Conservation (phyloP, 2,888 invertebrate genomes). For the Biston betularia region DNA sequence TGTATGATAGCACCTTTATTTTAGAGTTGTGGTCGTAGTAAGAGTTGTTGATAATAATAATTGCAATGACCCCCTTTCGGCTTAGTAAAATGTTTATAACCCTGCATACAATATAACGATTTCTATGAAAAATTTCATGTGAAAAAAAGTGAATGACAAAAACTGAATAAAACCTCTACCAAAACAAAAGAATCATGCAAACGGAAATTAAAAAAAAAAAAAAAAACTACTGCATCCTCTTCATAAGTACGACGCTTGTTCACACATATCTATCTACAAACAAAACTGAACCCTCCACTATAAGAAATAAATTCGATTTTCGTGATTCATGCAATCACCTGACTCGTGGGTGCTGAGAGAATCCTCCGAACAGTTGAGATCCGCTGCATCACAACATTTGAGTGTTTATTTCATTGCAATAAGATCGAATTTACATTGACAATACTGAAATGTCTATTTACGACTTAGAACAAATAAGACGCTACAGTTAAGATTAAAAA, state of each 20-base stretch:
- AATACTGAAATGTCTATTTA: not conserved
- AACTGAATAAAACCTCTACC: conserved; percentile 20
- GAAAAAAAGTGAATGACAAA: not conserved
- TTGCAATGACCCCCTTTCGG: too few relatives aligned
- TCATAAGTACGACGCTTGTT: conserved; percentile 5
- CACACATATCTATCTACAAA: conserved; percentile 38
- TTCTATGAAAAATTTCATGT: too few relatives aligned
- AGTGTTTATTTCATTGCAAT: conserved; percentile 20
- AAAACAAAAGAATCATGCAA: conserved; percentile 16
- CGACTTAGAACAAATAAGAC: too few relatives aligned
- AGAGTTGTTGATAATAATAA: too few relatives aligned
- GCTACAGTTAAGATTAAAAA: too few relatives aligned
- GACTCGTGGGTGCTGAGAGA: conserved; percentile 93
- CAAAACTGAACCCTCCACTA: conserved; percentile 37
- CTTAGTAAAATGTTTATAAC: too few relatives aligned
- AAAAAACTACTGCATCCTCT: not conserved
- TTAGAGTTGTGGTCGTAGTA: too few relatives aligned
- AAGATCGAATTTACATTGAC: not conserved
- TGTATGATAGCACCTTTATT: too few relatives aligned
- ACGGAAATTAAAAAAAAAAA: conserved; percentile 7
- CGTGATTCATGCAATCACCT: conserved; percentile 87
- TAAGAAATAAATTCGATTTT: conserved; percentile 49
- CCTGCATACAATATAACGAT: too few relatives aligned
- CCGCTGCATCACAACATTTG: conserved; percentile 85
- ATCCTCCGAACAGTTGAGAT: conserved; percentile 93